Percentiles rank a stretch among this genome's conserved stretches.
phyloP scores from a whole-genome alignment of 37 sponge, comb jelly and placozoan genomes.

The Eunapius fragilis region DNA sequence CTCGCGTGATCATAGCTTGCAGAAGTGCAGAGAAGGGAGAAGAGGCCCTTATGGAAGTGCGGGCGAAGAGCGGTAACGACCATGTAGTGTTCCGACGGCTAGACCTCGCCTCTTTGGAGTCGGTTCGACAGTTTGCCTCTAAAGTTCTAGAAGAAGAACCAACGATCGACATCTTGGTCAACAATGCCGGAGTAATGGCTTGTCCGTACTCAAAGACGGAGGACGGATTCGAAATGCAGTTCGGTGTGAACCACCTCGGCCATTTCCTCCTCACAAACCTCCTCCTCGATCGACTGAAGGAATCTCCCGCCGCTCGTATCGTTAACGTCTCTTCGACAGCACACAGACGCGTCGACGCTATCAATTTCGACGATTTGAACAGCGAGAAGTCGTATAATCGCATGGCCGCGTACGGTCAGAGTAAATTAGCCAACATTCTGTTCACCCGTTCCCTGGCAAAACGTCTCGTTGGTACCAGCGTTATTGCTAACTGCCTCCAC shows the following conservation, averaged over 20 bases:
- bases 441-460: constrained; percentile 67
- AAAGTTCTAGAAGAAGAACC: constrained; percentile 52
- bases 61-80: constrained; percentile 30
- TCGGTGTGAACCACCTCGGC: constrained; percentile 89
- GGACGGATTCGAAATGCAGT: constrained; percentile 86
- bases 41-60: constrained; percentile 63
- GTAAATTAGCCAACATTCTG: constrained; percentile 83
- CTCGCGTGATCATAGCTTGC: constrained; percentile 88
- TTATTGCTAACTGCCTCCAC: constrained; percentile 62
- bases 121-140: constrained; percentile 69
- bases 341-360: constrained; percentile 20
- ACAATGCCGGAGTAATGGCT: constrained; percentile 90
- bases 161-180: constrained; percentile 84
- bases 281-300: constrained; percentile 76
- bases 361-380: constrained; percentile 78
- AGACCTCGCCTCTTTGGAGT: constrained; percentile 76
- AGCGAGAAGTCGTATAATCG: constrained; percentile 29
- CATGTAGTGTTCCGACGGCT: constrained; percentile 64
- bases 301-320: constrained; percentile 64
- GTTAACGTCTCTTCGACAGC: constrained; percentile 65
- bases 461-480: constrained; percentile 59
- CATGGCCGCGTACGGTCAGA: constrained; percentile 52
- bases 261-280: constrained; percentile 93
- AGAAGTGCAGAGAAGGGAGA: constrained; percentile 68
- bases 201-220: constrained; percentile 64